phyloP scores from a whole-genome alignment of 2,888 invertebrate genomes.

The Rhabditoides inermis region DNA sequence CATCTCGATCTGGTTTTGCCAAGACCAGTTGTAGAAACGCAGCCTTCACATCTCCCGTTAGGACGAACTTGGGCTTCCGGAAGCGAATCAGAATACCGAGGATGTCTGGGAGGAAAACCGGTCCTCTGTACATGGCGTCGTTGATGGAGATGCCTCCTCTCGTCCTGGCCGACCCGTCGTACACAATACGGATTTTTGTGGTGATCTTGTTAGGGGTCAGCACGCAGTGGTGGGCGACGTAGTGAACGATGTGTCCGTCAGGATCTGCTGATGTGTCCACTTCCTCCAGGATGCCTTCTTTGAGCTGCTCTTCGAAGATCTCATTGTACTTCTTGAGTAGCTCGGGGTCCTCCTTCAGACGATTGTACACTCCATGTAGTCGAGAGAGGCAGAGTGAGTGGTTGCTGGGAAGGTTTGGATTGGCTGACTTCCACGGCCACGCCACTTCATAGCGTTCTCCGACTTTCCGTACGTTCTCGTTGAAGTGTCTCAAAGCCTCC shows the following conservation, averaged over 20 bases:
- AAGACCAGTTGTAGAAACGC: conserved; percentile 19
- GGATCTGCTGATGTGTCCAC: no score
- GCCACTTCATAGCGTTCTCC: no score
- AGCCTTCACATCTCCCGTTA: conserved; percentile 19
- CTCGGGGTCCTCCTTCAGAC: no score
- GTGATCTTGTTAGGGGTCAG: conserved; percentile 6
- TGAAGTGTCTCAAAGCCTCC: background rate
- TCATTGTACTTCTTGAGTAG: conserved; percentile 9
- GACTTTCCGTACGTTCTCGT: background rate
- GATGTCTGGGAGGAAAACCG: conserved; percentile 9
- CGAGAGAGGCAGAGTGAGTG: no score
- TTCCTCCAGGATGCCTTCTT: conserved; percentile 10
- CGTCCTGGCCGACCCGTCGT: conserved; percentile 13
- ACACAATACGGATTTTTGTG: conserved; percentile 15
- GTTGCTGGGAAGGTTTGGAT: no score
- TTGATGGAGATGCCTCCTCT: conserved; percentile 6
- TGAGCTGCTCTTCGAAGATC: conserved; percentile 7
- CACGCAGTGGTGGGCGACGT: conserved; percentile 14
- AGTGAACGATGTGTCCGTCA: conserved; percentile 1
- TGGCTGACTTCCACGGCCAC: no score
- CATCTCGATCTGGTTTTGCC: conserved; percentile 9
- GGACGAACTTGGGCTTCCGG: conserved; percentile 3
- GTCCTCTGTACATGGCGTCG: conserved; percentile 12
- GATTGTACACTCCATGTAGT: no score
- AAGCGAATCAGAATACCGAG: conserved; percentile 10